Evolutionary conservation across 2,797 vertebrate species (phyloP).

Genomic region (Botia almorhae): DNA sequence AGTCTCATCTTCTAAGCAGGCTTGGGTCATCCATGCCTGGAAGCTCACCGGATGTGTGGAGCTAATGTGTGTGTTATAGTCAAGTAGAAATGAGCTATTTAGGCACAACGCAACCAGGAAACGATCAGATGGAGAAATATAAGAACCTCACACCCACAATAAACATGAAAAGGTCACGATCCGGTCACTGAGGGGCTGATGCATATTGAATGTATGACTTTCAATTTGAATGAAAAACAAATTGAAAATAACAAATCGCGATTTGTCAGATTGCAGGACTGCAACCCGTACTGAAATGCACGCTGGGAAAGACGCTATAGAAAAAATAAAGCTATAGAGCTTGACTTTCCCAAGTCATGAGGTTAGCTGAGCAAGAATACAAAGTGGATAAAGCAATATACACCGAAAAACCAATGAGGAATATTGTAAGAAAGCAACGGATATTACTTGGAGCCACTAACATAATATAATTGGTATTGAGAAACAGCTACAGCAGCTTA

Average conservation of each 20-base stretch:
- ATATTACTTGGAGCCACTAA: background rate
- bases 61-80: too few relatives aligned
- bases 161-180: background rate
- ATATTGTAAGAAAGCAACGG: too few relatives aligned
- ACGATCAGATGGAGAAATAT: background rate
- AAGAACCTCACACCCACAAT: background rate
- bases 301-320: too few relatives aligned
- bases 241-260: background rate
- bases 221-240: too few relatives aligned
- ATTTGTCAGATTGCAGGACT: too few relatives aligned
- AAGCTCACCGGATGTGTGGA: slow-evolving; percentile 30
- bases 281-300: too few relatives aligned
- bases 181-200: too few relatives aligned
- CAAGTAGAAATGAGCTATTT: background rate
- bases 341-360: too few relatives aligned
- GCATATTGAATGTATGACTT: background rate
- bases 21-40: background rate
- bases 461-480: background rate
- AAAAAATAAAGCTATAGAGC: too few relatives aligned
- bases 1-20: background rate
- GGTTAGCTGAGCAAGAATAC: too few relatives aligned
- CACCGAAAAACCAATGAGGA: too few relatives aligned
- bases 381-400: too few relatives aligned
- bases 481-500: background rate
- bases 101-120: background rate